Conservation (phyloP, 2,113 vertebrate genomes). For the Craseonycteris thonglongyai region DNA sequence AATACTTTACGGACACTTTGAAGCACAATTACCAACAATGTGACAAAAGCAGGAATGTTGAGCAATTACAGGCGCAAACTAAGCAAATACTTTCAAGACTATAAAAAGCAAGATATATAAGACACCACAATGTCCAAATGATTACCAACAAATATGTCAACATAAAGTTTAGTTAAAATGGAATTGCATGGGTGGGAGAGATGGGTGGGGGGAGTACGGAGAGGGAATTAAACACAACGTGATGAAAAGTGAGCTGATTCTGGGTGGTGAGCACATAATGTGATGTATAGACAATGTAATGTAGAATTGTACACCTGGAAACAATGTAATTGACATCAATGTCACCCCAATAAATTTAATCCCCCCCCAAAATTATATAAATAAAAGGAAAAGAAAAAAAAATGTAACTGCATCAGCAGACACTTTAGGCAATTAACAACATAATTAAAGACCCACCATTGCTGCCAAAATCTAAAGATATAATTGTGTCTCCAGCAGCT, state of each 20-base stretch:
- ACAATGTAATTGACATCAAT: too few relatives aligned
- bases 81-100: conserved; percentile 9
- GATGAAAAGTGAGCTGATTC: too few relatives aligned
- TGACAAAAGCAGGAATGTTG: not conserved
- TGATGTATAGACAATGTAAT: too few relatives aligned
- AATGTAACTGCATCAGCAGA: not conserved
- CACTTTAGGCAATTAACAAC: not conserved
- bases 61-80: conserved; percentile 17
- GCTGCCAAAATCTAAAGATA: conserved; percentile 90
- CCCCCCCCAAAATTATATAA: too few relatives aligned
- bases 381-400: too few relatives aligned
- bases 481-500: conserved; percentile 93
- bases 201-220: too few relatives aligned
- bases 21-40: not conserved
- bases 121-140: not conserved
- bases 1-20: not conserved
- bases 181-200: too few relatives aligned
- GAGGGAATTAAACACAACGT: too few relatives aligned
- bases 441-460: conserved; percentile 84
- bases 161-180: not conserved
- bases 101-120: not conserved
- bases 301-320: too few relatives aligned
- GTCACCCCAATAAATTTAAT: too few relatives aligned
- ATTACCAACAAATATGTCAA: not conserved
- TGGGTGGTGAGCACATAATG: too few relatives aligned